Percentiles rank a stretch among this genome's conserved stretches.
These are phyloP conservation scores for Clupea harengus DNA, from an alignment of 2,113 vertebrate species.

Conservation along the genomic window DNA sequence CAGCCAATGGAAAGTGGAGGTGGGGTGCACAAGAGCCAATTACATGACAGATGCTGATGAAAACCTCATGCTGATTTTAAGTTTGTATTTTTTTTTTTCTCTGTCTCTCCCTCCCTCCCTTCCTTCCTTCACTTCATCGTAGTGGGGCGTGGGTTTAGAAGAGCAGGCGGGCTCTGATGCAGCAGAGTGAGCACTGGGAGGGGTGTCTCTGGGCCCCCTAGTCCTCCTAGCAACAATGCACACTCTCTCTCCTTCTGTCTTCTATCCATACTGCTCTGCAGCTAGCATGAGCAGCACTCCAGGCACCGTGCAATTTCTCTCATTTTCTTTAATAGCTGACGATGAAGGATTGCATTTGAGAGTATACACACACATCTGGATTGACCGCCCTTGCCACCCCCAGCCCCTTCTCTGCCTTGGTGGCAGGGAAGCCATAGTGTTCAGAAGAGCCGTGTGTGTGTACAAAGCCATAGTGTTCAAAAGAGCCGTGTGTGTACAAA, in stretches of 20 bases:
- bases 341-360: not conserved
- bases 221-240: conserved; percentile 10
- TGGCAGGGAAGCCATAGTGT: not conserved
- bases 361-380: not conserved
- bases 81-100: conserved; percentile 14
- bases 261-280: not conserved
- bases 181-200: not conserved
- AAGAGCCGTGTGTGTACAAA: not conserved
- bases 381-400: not conserved
- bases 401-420: not conserved
- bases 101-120: conserved; percentile 2
- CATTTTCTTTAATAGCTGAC: conserved; percentile 14
- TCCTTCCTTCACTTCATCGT: not conserved
- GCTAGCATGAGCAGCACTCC: not conserved
- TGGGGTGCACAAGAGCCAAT: conserved; percentile 44
- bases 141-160: not conserved
- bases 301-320: not conserved
- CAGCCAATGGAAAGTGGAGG: conserved; percentile 24
- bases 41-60: conserved; percentile 22
- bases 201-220: not conserved
- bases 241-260: not conserved
- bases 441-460: not conserved
- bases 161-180: not conserved
- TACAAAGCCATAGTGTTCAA: not conserved
- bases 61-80: conserved; percentile 24